These are phyloP conservation scores for Indri indri DNA, from an alignment of 2,113 vertebrate genomes.

Conservation along the genomic window DNA sequence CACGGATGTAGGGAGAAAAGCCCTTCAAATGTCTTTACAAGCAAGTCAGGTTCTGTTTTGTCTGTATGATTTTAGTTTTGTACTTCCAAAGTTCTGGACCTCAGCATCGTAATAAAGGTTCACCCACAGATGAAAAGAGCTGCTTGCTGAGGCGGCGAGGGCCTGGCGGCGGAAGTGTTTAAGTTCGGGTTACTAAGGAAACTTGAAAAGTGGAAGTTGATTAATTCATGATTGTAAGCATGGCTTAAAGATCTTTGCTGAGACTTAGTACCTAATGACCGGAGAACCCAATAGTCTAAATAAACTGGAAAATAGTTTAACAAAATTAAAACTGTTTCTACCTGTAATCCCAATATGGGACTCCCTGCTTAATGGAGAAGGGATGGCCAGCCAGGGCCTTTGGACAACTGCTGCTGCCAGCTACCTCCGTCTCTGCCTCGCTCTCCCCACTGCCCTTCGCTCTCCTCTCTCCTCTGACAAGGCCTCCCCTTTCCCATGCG, in stretches of 20 bases:
- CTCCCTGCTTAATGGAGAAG: background rate
- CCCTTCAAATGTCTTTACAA: background rate
- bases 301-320: background rate
- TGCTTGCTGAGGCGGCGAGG: background rate
- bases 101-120: background rate
- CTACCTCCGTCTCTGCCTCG: rapidly evolving
- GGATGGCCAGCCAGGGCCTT: background rate
- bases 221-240: background rate
- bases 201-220: background rate
- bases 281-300: background rate
- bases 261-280: background rate
- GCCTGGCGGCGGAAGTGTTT: background rate
- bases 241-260: background rate
- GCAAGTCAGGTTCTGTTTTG: background rate
- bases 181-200: background rate
- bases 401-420: background rate
- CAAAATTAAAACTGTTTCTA: background rate
- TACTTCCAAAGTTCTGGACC: background rate
- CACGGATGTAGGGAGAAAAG: background rate
- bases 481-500: background rate
- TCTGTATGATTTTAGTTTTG: background rate
- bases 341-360: background rate
- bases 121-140: background rate
- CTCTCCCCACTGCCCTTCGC: background rate
- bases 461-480: background rate